Evolutionary conservation across 2,888 invertebrate genomes (phyloP), one percentile per base, ranked within the genome.

Genomic region (Theodoxus fluviatilis): DNA sequence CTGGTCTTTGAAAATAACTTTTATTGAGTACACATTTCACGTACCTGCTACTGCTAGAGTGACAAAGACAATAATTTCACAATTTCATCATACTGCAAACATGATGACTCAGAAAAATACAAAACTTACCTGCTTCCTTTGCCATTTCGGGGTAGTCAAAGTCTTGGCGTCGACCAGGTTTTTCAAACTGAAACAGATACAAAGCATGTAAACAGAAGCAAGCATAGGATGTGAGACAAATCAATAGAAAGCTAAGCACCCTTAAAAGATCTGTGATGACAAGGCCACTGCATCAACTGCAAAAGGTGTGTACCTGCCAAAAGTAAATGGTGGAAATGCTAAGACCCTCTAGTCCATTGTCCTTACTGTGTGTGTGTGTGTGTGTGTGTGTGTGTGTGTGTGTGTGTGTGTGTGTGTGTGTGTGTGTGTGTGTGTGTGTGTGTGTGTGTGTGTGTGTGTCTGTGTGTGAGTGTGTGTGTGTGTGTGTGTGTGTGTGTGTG

Each of bases 81-180:
- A 18, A 57, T 25, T 22, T 57, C 43, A 12, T 43, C 9, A 57
- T 12, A 57, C 12, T n/a, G 25, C 22, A 9, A 57, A 37, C n/a
- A 15, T 40, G 28, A n/a, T n/a, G n/a, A n/a, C n/a, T n/a, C n/a
- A n/a, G n/a, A n/a, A n/a, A n/a, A n/a, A n/a, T n/a, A n/a, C n/a
- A n/a, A n/a, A 59, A 71, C 68, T 66, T 77, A 88, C 88, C 88
- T 1, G 98, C 94, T 89, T 98, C 98, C 83, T 94, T 93, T 22
- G 94, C 97, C 91, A 98, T 92, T 79, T 96, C 93, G 0, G 98
- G 98, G 86, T 98, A 99, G 87, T 98, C 98, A 81, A 92, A 92
- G 78, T 93, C 90, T 67, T 92, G 90, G 69, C 92, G 89, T 65
- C 90, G 90, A 67, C 94, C 96, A 63, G 98, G 98, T 88, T 98